Conservation (phyloP, 2,797 vertebrate species). For the Gallirallus australis region DNA sequence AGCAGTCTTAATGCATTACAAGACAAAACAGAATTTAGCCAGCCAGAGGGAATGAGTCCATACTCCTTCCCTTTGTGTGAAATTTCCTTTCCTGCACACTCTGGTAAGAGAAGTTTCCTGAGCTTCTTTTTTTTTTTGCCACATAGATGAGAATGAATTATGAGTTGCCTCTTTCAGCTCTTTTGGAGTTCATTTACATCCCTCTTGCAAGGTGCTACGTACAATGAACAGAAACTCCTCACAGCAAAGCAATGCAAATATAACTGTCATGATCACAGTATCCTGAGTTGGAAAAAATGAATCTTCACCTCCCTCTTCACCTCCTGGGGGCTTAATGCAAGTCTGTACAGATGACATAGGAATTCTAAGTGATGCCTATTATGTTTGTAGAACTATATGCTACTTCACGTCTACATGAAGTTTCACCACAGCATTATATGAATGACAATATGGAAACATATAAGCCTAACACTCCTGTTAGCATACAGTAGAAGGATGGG, state of each 20-base stretch:
- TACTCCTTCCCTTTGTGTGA: neutral
- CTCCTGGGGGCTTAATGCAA: fast-evolving
- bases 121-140: neutral
- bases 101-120: neutral
- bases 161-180: neutral
- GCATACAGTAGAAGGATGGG: neutral
- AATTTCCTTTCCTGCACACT: neutral
- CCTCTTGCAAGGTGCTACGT: neutral
- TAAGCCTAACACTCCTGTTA: neutral
- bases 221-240: neutral
- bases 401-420: neutral
- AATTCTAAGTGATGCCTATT: neutral
- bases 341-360: neutral
- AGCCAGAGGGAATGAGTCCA: neutral
- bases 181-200: neutral
- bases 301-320: neutral
- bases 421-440: neutral
- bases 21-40: neutral
- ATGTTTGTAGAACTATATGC: fast-evolving
- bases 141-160: neutral
- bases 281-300: neutral
- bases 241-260: neutral
- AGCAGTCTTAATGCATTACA: neutral
- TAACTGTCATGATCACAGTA: neutral
- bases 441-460: neutral